Evolutionary conservation across 1,140 invertebrate genomes (phyloP).

Genomic region (Drosophila setifemur): DNA sequence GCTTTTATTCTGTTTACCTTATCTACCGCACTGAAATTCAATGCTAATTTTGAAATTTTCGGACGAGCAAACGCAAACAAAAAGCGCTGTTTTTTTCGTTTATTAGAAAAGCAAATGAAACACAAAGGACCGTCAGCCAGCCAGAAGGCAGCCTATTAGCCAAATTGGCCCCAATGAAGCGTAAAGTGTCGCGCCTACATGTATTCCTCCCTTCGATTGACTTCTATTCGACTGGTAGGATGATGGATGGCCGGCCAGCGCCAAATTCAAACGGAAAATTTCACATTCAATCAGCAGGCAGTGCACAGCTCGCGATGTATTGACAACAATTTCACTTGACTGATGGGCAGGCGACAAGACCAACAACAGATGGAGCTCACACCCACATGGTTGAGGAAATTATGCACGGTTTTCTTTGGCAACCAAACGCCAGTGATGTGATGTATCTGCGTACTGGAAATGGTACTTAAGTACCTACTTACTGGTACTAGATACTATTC

Average conservation of each 20-base stretch:
- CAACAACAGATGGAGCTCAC: slow-evolving; percentile 24
- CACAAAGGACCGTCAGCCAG: not conserved
- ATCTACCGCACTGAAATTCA: slow-evolving; percentile 38
- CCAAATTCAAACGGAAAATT: slow-evolving; percentile 20
- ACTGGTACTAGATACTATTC: too few species aligned
- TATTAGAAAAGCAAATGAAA: not conserved
- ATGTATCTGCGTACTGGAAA: not conserved
- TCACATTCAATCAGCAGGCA: slow-evolving; percentile 48
- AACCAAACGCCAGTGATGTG: not conserved
- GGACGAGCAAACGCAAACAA: slow-evolving; percentile 53
- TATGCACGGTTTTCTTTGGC: slow-evolving; percentile 3
- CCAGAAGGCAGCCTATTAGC: slow-evolving; percentile 46
- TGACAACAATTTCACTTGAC: slow-evolving; percentile 19
- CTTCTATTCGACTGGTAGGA: not conserved
- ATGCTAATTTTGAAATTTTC: slow-evolving; percentile 59
- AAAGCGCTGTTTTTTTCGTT: slow-evolving; percentile 7
- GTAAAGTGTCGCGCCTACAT: slow-evolving; percentile 55
- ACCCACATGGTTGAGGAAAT: not conserved
- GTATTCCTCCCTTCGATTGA: slow-evolving; percentile 12
- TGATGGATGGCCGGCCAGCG: slow-evolving; percentile 29
- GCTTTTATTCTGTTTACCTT: slow-evolving; percentile 14
- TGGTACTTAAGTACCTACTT: not conserved
- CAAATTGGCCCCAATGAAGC: slow-evolving; percentile 64
- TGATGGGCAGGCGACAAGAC: slow-evolving; percentile 16
- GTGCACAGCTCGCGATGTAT: not conserved